Evolutionary conservation across 1,140 invertebrate species (phyloP).

Genomic region (Zaprionus lachaisei): DNA sequence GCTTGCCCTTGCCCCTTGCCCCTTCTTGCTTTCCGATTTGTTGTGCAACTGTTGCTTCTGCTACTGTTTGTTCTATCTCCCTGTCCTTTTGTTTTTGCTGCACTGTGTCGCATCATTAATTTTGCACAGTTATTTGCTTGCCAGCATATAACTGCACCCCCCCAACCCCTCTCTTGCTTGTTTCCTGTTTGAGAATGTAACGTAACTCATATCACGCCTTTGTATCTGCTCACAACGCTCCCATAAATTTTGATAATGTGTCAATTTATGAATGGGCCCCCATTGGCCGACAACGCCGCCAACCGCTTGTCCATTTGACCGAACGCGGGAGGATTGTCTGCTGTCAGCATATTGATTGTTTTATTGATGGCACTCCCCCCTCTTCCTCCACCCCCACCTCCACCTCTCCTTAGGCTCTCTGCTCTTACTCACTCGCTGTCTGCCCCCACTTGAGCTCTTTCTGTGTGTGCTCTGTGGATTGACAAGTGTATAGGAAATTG

Average conservation of each 20-base stretch:
- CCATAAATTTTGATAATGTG: slow-evolving; percentile 82
- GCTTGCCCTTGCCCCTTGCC: background rate
- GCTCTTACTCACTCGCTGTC: background rate
- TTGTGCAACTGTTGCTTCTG: slow-evolving; percentile 73
- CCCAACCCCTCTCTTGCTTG: background rate
- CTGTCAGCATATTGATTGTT: slow-evolving; percentile 82
- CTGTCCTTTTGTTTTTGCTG: slow-evolving; percentile 57
- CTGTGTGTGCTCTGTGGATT: slow-evolving; percentile 43
- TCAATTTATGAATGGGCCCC: slow-evolving; percentile 77
- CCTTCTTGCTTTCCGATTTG: background rate
- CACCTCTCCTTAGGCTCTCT: background rate
- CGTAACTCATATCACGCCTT: slow-evolving; percentile 71
- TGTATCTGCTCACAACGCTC: slow-evolving; percentile 46
- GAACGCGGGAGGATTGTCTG: slow-evolving; percentile 54
- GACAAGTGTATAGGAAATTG: slow-evolving; percentile 55
- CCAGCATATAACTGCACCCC: slow-evolving; percentile 25
- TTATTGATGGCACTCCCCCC: slow-evolving; percentile 61
- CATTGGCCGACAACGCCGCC: slow-evolving; percentile 14
- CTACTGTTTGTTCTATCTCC: slow-evolving; percentile 20
- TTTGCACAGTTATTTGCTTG: slow-evolving; percentile 77
- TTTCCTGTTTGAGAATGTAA: slow-evolving; percentile 11
- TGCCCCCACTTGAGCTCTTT: background rate
- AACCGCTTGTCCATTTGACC: slow-evolving; percentile 49
- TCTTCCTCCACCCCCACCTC: background rate
- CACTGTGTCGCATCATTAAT: slow-evolving; percentile 73